A percentile compares a stretch with the other conserved stretches of the same genome.
phyloP scores from a whole-genome alignment of 1,140 invertebrate genomes.

The Periplaneta americana region DNA sequence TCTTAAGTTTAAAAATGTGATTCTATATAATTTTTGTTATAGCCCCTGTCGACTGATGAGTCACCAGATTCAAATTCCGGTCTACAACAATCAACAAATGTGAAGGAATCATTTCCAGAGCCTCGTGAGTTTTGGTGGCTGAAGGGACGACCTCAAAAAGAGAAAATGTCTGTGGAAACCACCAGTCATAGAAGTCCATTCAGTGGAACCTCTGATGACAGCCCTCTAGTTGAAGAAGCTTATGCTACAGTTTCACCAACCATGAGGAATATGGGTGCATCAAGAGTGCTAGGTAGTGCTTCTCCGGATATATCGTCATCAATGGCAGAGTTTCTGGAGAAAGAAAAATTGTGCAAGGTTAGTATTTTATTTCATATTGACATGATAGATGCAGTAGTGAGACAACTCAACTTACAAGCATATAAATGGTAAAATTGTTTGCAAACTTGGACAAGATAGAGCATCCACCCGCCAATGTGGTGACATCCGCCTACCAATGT shows the following conservation, averaged over 20 bases:
- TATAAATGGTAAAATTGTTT: too few species aligned
- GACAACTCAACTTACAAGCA: too few species aligned
- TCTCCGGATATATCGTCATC: not conserved
- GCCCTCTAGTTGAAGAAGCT: not conserved
- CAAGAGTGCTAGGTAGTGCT: not conserved
- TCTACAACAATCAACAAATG: not conserved
- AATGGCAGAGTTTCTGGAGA: not conserved
- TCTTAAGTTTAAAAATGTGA: too few species aligned
- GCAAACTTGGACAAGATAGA: too few species aligned
- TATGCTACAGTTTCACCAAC: not conserved
- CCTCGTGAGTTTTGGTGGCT: not conserved
- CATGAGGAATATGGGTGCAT: not conserved
- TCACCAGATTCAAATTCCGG: not conserved
- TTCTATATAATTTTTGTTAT: not conserved
- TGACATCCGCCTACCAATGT: too few species aligned
- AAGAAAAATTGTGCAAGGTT: not conserved
- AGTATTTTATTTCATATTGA: not conserved
- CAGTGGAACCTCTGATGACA: not conserved
- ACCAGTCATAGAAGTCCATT: not conserved
- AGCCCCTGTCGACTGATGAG: not conserved
- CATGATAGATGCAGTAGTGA: not conserved
- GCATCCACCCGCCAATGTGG: too few species aligned
- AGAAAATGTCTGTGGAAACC: not conserved
- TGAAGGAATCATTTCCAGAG: not conserved
- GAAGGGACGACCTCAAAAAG: not conserved